phyloP scores from a whole-genome alignment of 2,797 vertebrate species.

The Silurus aristotelis region DNA sequence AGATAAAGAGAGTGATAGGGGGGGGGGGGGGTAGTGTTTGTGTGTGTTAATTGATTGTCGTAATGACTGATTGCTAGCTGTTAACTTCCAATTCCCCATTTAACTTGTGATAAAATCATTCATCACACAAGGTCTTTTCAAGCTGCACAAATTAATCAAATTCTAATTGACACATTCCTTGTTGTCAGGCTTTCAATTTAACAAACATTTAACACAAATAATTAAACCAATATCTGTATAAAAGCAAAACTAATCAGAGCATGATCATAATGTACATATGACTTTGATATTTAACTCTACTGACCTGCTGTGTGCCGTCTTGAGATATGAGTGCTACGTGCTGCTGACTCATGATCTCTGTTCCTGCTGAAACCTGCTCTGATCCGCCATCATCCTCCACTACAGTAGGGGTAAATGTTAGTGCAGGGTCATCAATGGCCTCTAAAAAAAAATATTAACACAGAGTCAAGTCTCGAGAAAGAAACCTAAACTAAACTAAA shows the following conservation, averaged over 20 bases:
- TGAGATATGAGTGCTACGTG: constrained; percentile 94
- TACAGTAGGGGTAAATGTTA: constrained; percentile 84
- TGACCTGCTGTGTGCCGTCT: constrained; percentile 94
- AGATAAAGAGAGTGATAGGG: too few species aligned
- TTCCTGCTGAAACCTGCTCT: constrained; percentile 84
- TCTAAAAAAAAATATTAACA: constrained; percentile 65
- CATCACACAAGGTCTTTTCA: neutral
- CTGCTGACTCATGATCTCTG: constrained; percentile 82
- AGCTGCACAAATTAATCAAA: neutral
- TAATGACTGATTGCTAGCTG: neutral
- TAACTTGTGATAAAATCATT: neutral
- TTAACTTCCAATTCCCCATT: neutral
- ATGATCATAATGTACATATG: neutral
- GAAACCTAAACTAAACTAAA: neutral
- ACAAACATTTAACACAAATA: neutral
- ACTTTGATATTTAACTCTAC: constrained; percentile 43
- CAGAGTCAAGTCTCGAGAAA: neutral
- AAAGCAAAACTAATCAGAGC: neutral
- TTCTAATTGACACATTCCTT: neutral
- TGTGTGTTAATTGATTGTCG: neutral
- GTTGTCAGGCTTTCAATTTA: neutral
- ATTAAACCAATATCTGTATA: neutral
- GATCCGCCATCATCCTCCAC: constrained; percentile 93
- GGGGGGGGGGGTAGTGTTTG: too few species aligned
- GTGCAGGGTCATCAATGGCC: constrained; percentile 88